Evolutionary conservation across 1,140 invertebrate genomes (phyloP), one percentile per base, ranked within the genome.

Genomic region (Tetramorium simillimum): DNA sequence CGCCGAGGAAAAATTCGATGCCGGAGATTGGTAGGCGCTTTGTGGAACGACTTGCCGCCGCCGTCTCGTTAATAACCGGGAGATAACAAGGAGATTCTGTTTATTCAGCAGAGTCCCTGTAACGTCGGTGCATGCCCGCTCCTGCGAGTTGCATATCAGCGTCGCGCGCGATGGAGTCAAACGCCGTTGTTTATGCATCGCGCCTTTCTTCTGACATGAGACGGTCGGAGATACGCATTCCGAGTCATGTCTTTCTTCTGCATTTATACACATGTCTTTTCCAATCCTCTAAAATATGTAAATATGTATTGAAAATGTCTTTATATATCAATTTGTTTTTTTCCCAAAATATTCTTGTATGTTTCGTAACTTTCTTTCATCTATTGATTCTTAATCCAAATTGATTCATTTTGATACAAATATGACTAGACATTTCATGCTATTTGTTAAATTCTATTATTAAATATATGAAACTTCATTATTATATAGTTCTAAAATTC

Each of bases 21-120:
- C 21, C 80, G 80, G 53, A 73, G 53, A 63, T 75, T 84, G 69
- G 63, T 62, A 73, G 69, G 40, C 56, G 33, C 67, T 82, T 73
- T 73, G 80, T 73, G 69, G 14, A 62, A 70, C 53, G 69, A 73
- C 40, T 62, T 16, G 28, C 40, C 40, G 69, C 24, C 67, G 18
- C 18, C 28, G 40, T 82, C 80, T 73, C 80, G 53, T 69, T 84
- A 84, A 84, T 84, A 84, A 84, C 80, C 69, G 69, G 40, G 69
- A 75, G 53, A 49, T 73, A 75, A 73, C 69, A 60, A 84, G 69
- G 40, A 84, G 80, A 75, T 84, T 84, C 53, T 73, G 80, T 84
- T 84, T 84, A 84, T 84, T 84, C 69, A 75, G 53, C 69, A 3
- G 9, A 73, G 21, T 82, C 67, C 16, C 67, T 46, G 14, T 12